These are phyloP conservation scores for western clawed frog (Xenopus tropicalis) DNA, from an alignment of 2,113 vertebrate genomes.

Conservation along the genomic window DNA sequence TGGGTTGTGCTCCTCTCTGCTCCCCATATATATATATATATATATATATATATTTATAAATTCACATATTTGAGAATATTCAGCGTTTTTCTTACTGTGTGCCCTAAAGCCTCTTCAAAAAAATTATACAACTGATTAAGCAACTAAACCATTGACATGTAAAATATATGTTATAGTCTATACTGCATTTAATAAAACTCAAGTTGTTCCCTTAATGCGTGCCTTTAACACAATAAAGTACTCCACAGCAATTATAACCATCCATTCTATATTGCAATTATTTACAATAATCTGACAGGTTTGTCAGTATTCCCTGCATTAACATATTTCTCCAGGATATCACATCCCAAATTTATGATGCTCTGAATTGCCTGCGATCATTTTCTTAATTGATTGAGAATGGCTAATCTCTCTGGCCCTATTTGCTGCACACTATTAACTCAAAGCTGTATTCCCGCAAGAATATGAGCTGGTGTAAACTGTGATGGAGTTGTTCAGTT, in stretches of 20 bases:
- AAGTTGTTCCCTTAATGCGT: slow-evolving; percentile 19
- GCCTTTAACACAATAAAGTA: slow-evolving; percentile 68
- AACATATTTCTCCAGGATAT: slow-evolving; percentile 81
- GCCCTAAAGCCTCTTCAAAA: too few relatives aligned
- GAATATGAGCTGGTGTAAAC: slow-evolving; percentile 70
- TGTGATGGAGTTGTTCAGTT: slow-evolving; percentile 67
- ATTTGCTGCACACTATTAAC: slow-evolving; percentile 80
- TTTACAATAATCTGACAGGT: slow-evolving; percentile 76
- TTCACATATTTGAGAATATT: too few relatives aligned
- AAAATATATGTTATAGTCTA: too few relatives aligned
- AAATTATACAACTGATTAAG: too few relatives aligned
- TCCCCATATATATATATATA: too few relatives aligned
- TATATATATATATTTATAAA: too few relatives aligned
- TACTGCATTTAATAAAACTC: too few relatives aligned
- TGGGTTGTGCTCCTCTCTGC: too few relatives aligned
- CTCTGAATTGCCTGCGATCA: slow-evolving; percentile 72
- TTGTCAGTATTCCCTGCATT: slow-evolving; percentile 75
- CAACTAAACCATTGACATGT: too few relatives aligned
- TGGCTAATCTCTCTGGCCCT: slow-evolving; percentile 74
- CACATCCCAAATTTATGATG: slow-evolving; percentile 76
- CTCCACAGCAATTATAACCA: slow-evolving; percentile 72
- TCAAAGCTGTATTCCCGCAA: slow-evolving; percentile 72
- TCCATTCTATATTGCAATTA: slow-evolving; percentile 77
- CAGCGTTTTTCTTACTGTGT: too few relatives aligned
- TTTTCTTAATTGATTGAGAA: slow-evolving; percentile 81